Conservation (phyloP, 2,113 vertebrate genomes). For the Brachypodius melanocephalos region DNA sequence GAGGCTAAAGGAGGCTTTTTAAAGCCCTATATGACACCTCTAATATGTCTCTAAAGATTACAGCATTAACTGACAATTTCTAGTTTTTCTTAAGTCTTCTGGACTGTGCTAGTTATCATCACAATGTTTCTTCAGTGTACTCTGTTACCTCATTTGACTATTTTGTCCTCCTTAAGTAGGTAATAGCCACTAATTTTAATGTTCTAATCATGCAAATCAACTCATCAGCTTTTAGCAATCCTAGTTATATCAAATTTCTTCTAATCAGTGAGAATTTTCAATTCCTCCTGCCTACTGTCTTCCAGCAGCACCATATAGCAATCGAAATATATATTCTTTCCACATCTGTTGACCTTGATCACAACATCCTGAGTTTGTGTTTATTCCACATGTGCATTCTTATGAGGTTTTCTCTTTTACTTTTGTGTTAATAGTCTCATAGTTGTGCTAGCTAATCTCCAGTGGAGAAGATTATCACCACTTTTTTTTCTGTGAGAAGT, state of each 20-base stretch:
- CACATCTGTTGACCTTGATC: background rate
- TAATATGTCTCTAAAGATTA: background rate
- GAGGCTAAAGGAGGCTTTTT: background rate
- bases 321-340: background rate
- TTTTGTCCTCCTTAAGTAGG: background rate
- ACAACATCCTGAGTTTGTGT: background rate
- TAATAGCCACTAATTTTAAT: slow-evolving; percentile 1
- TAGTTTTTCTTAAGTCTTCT: background rate
- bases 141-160: background rate
- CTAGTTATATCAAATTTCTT: background rate
- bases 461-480: background rate
- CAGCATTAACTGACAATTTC: background rate
- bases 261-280: slow-evolving; percentile 4
- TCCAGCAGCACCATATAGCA: background rate
- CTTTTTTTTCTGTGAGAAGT: background rate
- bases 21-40: background rate
- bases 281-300: background rate
- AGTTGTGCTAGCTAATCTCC: background rate
- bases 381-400: background rate
- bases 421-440: background rate
- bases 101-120: background rate
- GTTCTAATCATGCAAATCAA: slow-evolving; percentile 10
- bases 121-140: background rate
- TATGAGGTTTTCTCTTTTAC: background rate
- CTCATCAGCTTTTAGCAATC: background rate